Conservation (phyloP, 2,113 vertebrate species). For the Hyaena hyaena region DNA sequence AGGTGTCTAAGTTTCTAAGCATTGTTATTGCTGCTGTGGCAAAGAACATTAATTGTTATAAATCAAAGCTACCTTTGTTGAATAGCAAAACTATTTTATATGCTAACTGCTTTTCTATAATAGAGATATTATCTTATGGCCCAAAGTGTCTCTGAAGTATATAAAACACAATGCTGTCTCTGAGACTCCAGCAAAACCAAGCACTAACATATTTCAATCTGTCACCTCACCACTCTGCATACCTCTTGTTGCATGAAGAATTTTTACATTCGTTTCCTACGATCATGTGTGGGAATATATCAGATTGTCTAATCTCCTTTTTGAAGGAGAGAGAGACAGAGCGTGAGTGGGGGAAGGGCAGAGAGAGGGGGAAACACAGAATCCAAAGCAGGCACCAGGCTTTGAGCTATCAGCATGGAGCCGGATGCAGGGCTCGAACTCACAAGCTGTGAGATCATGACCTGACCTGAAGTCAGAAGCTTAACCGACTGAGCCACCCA, state of each 20-base stretch:
- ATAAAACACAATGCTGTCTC: not conserved
- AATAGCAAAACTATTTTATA: not conserved
- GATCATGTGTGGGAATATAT: not conserved
- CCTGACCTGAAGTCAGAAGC: too few relatives aligned
- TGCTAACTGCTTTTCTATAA: not conserved
- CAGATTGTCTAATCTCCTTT: not conserved
- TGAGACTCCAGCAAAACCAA: not conserved
- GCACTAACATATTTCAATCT: not conserved
- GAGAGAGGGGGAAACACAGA: too few relatives aligned
- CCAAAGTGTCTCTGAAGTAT: not conserved
- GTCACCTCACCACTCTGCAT: not conserved
- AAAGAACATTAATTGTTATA: conserved; percentile 40
- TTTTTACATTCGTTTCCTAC: not conserved
- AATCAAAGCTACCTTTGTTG: not conserved
- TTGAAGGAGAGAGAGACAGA: too few relatives aligned
- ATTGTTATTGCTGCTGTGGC: not conserved
- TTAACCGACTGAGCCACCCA: too few relatives aligned
- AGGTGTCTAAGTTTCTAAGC: not conserved
- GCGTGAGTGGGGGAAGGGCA: too few relatives aligned
- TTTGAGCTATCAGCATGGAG: too few relatives aligned
- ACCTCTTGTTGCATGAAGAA: not conserved
- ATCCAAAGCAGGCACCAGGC: too few relatives aligned
- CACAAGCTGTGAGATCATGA: too few relatives aligned
- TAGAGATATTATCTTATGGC: not conserved
- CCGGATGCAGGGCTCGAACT: too few relatives aligned